phyloP scores from a whole-genome alignment of 2,797 vertebrate species.

The Eutrigla gurnardus region DNA sequence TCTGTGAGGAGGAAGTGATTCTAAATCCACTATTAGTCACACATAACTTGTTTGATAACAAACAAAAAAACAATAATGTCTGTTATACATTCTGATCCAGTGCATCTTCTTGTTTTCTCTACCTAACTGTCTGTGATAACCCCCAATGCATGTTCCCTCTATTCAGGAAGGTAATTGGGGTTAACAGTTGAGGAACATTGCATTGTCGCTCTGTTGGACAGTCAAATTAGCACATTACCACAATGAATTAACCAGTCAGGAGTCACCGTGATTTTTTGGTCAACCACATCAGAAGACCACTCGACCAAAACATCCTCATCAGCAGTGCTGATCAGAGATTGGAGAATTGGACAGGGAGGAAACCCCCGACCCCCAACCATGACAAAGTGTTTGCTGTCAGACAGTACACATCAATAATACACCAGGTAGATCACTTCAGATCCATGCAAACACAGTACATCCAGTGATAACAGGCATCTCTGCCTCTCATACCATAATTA shows the following conservation, averaged over 20 bases:
- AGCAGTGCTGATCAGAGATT: neutral
- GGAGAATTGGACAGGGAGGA: neutral
- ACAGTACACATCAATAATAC: neutral
- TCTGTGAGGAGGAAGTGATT: neutral
- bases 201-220: constrained; percentile 4
- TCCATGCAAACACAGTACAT: neutral
- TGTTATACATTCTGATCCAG: constrained; percentile 3
- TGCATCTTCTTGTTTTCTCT: constrained; percentile 14
- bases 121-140: constrained; percentile 7
- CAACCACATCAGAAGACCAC: constrained; percentile 14
- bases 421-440: neutral
- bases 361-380: neutral
- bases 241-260: constrained; percentile 26
- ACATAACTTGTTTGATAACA: neutral
- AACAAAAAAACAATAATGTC: constrained; percentile 5
- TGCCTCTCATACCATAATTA: neutral
- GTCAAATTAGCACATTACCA: constrained; percentile 35
- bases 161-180: constrained; percentile 40
- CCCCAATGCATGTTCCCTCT: constrained; percentile 8
- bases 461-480: neutral
- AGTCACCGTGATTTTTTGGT: constrained; percentile 11
- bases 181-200: constrained; percentile 43
- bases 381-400: neutral
- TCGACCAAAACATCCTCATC: neutral
- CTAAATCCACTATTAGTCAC: neutral